Evolutionary conservation across 2,797 vertebrate species (phyloP), one percentile per base, ranked within the genome.

Genomic region (Taeniopygia guttata): DNA sequence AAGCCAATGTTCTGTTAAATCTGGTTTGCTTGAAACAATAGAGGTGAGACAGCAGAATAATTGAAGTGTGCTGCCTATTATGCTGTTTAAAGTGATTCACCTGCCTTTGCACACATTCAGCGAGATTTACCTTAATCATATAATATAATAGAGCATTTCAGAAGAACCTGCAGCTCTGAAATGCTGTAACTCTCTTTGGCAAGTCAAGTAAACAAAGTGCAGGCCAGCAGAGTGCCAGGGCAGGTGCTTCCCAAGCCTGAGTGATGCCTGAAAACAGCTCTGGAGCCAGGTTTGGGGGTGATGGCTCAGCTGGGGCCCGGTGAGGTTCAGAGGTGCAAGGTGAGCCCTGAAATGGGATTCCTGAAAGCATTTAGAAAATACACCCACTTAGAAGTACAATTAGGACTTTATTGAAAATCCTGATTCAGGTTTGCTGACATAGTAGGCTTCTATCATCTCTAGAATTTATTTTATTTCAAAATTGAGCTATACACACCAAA

Each of bases 1-100:
- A 98, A 98, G 98, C 97, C 97, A 98, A 97, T 92, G 97, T 97
- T 97, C 96, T 97, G 97, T 97, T 96, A 88, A 95, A 97, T 97
- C 96, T 97, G 85, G 93, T 97, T 98, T 97, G 93, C 93, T 97
- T 90, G 96, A 94, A 96, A 96, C 93, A 94, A 95, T 90, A 72
- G 96, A 96, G 97, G 97, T 97, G 96, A 96, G 94, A 89, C 97
- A 96, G 87, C 93, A 93, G 96, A 96, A 75, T 93, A 84, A 96
- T 94, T 96, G 97, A 96, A 96, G 97, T 97, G 97, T 95, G 96
- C 94, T 96, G 97, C 97, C 96, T 96, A 90, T 95, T 96, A 91
- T 60, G 73, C 96, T 94, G 81, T 64, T 96, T 97, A 90, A 63
- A 84, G 84, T 95, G 93, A 94, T 97, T 97, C 97, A 89, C 95